A percentile compares a stretch with the other conserved stretches of the same genome.
These are phyloP conservation scores for Falco punctatus DNA, from an alignment of 2,113 vertebrate species.

Conservation along the genomic window DNA sequence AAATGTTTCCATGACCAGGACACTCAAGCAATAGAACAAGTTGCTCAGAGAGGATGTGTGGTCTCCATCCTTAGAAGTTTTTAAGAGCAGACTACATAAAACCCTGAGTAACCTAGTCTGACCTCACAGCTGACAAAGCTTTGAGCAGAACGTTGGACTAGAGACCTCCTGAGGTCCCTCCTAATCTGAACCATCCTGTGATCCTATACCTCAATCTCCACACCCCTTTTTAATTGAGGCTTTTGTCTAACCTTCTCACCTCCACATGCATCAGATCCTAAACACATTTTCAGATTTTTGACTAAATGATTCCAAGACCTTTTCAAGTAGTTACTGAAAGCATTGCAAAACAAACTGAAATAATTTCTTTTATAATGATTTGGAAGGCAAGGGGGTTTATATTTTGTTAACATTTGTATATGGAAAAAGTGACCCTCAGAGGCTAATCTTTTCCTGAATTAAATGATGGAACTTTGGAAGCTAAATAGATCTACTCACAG, in stretches of 20 bases:
- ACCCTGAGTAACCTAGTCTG: background rate
- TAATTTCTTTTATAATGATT: background rate
- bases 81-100: background rate
- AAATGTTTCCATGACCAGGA: background rate
- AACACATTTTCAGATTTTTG: background rate
- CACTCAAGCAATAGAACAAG: background rate
- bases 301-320: background rate
- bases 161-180: background rate
- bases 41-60: background rate
- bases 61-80: background rate
- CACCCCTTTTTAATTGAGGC: background rate
- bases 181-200: background rate
- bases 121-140: background rate
- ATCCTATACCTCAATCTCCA: background rate
- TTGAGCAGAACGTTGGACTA: background rate
- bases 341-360: background rate
- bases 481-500: background rate
- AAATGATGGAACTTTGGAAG: background rate
- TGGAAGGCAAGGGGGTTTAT: background rate
- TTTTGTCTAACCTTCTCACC: background rate
- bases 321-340: background rate
- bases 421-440: background rate
- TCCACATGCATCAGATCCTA: background rate
- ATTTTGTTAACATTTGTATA: background rate
- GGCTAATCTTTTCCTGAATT: background rate